Base-by-base conservation (phyloP, 2,888 invertebrate genomes). In the Nomada fucata region DNA sequence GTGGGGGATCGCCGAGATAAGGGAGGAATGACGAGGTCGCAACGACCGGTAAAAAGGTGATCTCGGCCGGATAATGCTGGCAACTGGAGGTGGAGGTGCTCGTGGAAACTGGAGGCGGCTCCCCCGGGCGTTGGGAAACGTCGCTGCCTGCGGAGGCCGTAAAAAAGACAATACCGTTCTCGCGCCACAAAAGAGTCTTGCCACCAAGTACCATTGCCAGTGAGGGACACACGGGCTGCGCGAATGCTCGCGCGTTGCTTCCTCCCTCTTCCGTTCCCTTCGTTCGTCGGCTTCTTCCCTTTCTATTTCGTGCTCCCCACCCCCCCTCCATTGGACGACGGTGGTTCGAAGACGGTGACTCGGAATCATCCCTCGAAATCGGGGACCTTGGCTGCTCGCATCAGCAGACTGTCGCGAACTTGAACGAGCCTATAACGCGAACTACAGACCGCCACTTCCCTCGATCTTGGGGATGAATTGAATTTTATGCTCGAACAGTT, bases 11-110 rank as follows among this genome's bases (percentile, higher is more conserved):
- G 83, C 89, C 80, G 89, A 92, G 93, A 93, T 93, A 93, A 93
- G 93, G 91, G 90, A 89, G 91, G 88, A 93, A 93, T 92, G 93
- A 93, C 93, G 93, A 93, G 93, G 93, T 93, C 92, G 92, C 93
- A 93, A 93, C 93, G 93, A 93, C 91, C 93, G 93, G 93, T 93
- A 93, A 93, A 93, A 93, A 93, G 93, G 90, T 91, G 93, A 93
- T 93, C 93, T 92, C 90, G 90, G 88, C 89, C 87, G 89, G 92
- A 93, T 93, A 92, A 92, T 91, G 89, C 89, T 86, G 83, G 88
- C 83, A 59, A 57, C 60, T 44, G 89, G 84, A 86, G 84, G 87
- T 67, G 73, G 80, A 64, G 73, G 84, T 79, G 79, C 86, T 74
- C 76, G 73, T 52, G 71, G 70, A 83, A 77, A 72, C 76, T 57